Percentiles rank a stretch among this genome's conserved stretches.
Evolutionary conservation across 2,113 vertebrate genomes (phyloP).

Genomic region (Thunnus thynnus): DNA sequence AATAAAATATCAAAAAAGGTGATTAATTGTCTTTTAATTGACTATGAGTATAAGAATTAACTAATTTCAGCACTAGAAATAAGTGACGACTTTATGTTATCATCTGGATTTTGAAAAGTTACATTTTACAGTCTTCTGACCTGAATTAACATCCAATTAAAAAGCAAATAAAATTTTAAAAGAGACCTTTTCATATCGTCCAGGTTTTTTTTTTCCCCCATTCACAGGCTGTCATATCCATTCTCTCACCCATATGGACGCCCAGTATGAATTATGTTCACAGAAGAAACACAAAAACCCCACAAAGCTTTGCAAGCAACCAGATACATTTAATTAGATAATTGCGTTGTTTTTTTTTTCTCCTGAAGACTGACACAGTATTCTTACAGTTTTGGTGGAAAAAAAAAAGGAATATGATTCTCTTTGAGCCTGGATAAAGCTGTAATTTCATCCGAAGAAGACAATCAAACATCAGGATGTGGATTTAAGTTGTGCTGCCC

Average conservation of each 20-base stretch:
- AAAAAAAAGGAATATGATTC: constrained; percentile 59
- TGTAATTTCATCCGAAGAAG: constrained; percentile 80
- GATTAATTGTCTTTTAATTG: too few relatives aligned
- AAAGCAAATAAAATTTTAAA: too few relatives aligned
- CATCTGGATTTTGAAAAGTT: too few relatives aligned
- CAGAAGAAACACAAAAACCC: constrained; percentile 23
- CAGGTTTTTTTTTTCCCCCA: not conserved
- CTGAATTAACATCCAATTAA: too few relatives aligned
- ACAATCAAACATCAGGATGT: constrained; percentile 62
- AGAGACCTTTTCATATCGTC: too few relatives aligned
- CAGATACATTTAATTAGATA: constrained; percentile 81
- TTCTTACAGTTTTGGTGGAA: constrained; percentile 36
- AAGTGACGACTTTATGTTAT: too few relatives aligned
- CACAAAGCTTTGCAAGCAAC: constrained; percentile 74
- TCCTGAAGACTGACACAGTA: constrained; percentile 49
- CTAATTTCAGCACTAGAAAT: too few relatives aligned
- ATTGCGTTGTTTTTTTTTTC: constrained; percentile 52
- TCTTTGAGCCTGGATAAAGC: constrained; percentile 75
- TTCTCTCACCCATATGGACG: not conserved
- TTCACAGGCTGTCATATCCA: constrained; percentile 24
- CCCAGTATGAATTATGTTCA: constrained; percentile 25
- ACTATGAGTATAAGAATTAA: too few relatives aligned
- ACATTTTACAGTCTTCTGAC: too few relatives aligned
- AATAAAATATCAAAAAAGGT: too few relatives aligned
- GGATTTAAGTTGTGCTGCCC: constrained; percentile 37